A percentile compares a stretch with the other conserved stretches of the same genome.
These are phyloP conservation scores for Furnarius figulus DNA, from an alignment of 2,113 vertebrate genomes.

Conservation along the genomic window DNA sequence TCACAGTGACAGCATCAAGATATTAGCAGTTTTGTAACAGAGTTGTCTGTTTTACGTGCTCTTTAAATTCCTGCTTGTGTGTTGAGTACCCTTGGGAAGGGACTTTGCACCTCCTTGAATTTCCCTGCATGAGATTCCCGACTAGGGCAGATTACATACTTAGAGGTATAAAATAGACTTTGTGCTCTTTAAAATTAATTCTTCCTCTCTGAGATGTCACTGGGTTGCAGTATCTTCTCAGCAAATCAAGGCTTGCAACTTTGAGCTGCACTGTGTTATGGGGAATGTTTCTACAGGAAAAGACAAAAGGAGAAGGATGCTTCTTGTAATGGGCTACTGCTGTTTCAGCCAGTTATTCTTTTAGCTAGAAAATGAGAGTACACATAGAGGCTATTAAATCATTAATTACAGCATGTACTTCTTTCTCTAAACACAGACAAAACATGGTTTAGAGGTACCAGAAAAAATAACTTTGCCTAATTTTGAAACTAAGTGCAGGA, in stretches of 20 bases:
- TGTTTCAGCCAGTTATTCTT: constrained; percentile 16
- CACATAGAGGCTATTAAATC: constrained; percentile 37
- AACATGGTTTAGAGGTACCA: constrained; percentile 21
- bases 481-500: constrained; percentile 31
- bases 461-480: constrained; percentile 22
- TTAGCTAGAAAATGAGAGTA: constrained; percentile 36
- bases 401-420: constrained; percentile 26
- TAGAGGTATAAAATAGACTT: background rate
- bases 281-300: background rate
- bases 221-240: constrained; percentile 4
- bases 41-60: background rate
- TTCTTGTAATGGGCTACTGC: constrained; percentile 15
- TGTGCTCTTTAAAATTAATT: background rate
- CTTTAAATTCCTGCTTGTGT: background rate
- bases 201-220: background rate
- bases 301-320: constrained; percentile 23
- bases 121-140: background rate
- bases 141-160: background rate
- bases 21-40: background rate
- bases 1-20: constrained; percentile 42
- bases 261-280: background rate
- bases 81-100: background rate
- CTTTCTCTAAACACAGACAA: constrained; percentile 33
- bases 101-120: background rate
- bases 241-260: constrained; percentile 23